Percentiles rank a stretch among this genome's conserved stretches.
Evolutionary conservation across 1,140 invertebrate species (phyloP).

Genomic region (Tetragonula clypearis): DNA sequence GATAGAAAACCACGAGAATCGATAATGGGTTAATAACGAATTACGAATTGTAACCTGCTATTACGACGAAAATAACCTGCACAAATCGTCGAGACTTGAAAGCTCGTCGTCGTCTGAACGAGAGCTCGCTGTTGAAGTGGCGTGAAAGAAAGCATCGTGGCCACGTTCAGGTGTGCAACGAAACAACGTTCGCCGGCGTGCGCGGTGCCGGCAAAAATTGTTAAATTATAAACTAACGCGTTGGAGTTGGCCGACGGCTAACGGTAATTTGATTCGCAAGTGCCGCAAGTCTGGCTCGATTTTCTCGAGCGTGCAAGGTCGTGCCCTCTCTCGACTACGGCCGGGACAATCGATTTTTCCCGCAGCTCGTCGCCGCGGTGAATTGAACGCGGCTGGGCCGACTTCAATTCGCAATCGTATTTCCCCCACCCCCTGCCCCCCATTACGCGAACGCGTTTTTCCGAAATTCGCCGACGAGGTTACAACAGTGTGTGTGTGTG

Average conservation of each 20-base stretch:
- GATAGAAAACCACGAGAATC: no score
- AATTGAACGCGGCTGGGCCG: no score
- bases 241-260: not conserved
- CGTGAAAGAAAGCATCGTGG: not conserved
- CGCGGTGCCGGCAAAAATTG: not conserved
- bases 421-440: not conserved
- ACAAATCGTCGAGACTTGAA: no score
- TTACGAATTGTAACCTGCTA: no score
- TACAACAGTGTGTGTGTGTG: no score
- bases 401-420: not conserved
- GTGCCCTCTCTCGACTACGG: not conserved
- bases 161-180: not conserved
- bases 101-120: no score
- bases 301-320: not conserved
- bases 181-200: not conserved
- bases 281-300: slow-evolving; percentile 9
- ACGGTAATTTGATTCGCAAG: slow-evolving; percentile 25
- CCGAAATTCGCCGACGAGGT: no score
- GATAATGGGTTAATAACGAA: no score
- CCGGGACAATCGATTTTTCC: not conserved
- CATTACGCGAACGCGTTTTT: no score
- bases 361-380: no score
- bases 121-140: not conserved
- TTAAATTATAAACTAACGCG: slow-evolving; percentile 36
- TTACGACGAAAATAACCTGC: no score